Evolutionary conservation across 1,140 invertebrate genomes (phyloP).

Genomic region (Leptinotarsa undecemlineata): DNA sequence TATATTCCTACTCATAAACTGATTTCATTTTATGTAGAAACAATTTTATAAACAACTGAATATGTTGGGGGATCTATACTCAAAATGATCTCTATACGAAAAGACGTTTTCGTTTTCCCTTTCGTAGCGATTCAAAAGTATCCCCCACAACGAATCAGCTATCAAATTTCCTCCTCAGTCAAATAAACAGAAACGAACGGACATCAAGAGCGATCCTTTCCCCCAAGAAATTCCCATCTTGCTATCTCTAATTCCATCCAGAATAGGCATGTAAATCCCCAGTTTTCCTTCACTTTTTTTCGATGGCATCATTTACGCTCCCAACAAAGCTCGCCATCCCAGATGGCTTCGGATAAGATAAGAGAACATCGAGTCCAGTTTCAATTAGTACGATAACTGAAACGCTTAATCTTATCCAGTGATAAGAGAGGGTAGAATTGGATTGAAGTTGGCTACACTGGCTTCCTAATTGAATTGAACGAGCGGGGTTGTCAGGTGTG

Average conservation of each 20-base stretch:
- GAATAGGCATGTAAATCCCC: slow-evolving; percentile 2
- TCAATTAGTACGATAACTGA: slow-evolving; percentile 40
- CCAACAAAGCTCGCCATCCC: neutral
- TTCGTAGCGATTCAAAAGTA: no score
- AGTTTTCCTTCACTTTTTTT: neutral
- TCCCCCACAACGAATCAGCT: no score
- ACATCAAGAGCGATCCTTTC: neutral
- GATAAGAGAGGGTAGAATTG: slow-evolving; percentile 38
- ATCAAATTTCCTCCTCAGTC: no score
- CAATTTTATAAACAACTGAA: no score
- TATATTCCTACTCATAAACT: no score
- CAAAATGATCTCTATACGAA: no score
- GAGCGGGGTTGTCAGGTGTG: slow-evolving; percentile 23
- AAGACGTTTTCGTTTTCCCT: no score
- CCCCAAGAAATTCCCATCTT: neutral
- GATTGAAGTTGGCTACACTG: slow-evolving; percentile 25
- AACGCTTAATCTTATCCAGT: slow-evolving; percentile 41
- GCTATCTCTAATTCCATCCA: neutral
- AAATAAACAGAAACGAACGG: neutral
- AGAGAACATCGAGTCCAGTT: slow-evolving; percentile 36
- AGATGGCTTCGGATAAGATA: slow-evolving; percentile 17
- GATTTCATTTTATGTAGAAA: no score
- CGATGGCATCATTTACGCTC: slow-evolving; percentile 5
- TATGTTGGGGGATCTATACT: no score
- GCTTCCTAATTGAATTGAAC: slow-evolving; percentile 22